These are phyloP conservation scores for Heliconius hewitsoni DNA, from an alignment of 1,140 invertebrate species.

Conservation along the genomic window DNA sequence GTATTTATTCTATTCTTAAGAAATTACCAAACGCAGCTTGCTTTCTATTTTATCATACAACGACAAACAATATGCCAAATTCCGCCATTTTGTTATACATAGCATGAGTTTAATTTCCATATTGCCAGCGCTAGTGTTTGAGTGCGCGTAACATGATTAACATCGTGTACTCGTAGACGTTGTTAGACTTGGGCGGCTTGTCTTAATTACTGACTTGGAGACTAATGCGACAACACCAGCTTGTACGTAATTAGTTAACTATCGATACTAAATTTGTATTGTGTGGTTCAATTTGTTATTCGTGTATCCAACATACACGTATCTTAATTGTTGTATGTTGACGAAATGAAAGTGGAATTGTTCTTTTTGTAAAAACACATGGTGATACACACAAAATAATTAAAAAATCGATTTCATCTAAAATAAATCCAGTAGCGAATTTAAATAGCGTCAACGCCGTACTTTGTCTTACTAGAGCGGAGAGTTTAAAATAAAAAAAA, in stretches of 20 bases:
- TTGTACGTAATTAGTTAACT: constrained; percentile 1
- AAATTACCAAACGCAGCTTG: too few relatives aligned
- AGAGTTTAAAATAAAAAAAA: too few relatives aligned
- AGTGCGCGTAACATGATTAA: background rate
- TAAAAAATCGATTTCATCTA: too few relatives aligned
- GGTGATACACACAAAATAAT: too few relatives aligned
- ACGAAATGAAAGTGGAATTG: background rate
- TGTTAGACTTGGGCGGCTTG: constrained; percentile 1
- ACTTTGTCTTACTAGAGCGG: too few relatives aligned
- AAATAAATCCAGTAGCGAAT: too few relatives aligned
- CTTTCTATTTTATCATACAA: too few relatives aligned
- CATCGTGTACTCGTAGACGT: background rate
- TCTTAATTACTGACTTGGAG: constrained; percentile 4
- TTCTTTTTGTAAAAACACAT: too few relatives aligned
- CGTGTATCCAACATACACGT: too few relatives aligned
- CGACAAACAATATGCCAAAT: too few relatives aligned
- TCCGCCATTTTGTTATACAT: background rate
- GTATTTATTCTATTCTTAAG: too few relatives aligned
- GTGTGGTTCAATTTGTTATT: background rate
- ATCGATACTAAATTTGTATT: background rate
- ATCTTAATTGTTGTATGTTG: background rate
- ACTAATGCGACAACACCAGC: constrained; percentile 6
- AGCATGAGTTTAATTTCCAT: background rate
- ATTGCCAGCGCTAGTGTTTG: background rate
- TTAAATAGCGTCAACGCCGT: too few relatives aligned